Evolutionary conservation across 2,888 invertebrate genomes (phyloP), one percentile per base, ranked within the genome.

Genomic region (Drosophila infuscata): DNA sequence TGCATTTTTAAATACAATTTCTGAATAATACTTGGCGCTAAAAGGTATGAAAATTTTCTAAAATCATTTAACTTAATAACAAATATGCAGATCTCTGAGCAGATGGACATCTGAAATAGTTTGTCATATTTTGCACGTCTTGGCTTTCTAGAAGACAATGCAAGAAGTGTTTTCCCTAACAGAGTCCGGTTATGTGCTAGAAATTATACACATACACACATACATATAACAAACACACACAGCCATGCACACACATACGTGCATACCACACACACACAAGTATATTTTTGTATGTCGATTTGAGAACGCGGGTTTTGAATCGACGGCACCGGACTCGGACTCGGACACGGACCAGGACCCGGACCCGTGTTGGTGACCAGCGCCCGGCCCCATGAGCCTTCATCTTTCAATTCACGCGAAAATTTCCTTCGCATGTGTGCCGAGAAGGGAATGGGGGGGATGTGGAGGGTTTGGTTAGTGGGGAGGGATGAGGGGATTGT

Each of bases 331-430:
- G 46, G 25, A 46, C 25, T 46, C 46, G 25, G 20, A 12, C 46
- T 15, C 46, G 46, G 46, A 46, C 46, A 1, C 15, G 46, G 46
- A 46, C 43, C 43, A 9, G 41, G 41, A 43, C 43, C 20, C 12
- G 46, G 46, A 46, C 46, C 46, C 46, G 69, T 66, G 60, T 74
- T 75, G 79, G 74, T 81, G 89, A 82, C 90, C 90, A 84, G 56
- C 70, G 81, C 72, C 82, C 88, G 73, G 79, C 71, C 82, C 71
- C 83, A 75, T 79, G 71, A 76, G 82, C 89, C 90, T 89, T 90
- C 89, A 84, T 89, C 89, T 87, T 90, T 89, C 89, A 89, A 90
- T 90, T 89, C 89, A 84, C 88, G 88, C 88, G 90, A 88, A 90
- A 87, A 81, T 90, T 89, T 90, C 80, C 88, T 90, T 90, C 77